Evolutionary conservation across 2,113 vertebrate species (phyloP).

Genomic region (Hymenochirus boettgeri): DNA sequence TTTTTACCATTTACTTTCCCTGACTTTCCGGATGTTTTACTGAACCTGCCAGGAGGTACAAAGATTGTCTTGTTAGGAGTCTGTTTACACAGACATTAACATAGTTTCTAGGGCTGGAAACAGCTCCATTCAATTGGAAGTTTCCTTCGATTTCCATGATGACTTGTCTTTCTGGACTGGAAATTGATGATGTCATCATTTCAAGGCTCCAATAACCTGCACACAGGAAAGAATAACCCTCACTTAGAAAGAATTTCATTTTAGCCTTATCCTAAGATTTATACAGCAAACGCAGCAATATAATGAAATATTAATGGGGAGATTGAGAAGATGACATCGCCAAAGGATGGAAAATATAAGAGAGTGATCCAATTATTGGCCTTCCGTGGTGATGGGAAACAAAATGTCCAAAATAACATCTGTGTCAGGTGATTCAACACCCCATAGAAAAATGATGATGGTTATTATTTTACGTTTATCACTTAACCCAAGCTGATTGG

Average conservation of each 20-base stretch:
- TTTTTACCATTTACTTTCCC: conserved; percentile 18
- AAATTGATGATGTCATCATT: conserved; percentile 16
- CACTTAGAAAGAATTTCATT: conserved; percentile 11
- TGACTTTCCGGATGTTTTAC: not conserved
- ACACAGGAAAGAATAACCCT: not conserved
- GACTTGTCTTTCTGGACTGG: not conserved
- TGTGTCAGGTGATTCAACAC: too few relatives aligned
- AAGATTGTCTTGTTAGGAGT: not conserved
- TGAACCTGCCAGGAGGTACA: not conserved
- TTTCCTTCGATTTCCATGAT: not conserved
- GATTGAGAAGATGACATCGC: too few relatives aligned
- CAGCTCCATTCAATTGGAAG: conserved; percentile 1
- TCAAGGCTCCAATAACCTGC: not conserved
- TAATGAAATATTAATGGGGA: too few relatives aligned
- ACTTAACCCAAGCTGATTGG: too few relatives aligned
- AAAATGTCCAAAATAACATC: too few relatives aligned
- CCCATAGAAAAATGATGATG: too few relatives aligned
- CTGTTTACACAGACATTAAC: conserved; percentile 5
- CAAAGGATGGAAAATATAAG: too few relatives aligned
- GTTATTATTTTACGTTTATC: too few relatives aligned
- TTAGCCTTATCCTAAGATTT: not conserved
- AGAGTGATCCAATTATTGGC: too few relatives aligned
- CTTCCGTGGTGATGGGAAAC: too few relatives aligned
- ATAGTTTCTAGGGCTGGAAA: not conserved
- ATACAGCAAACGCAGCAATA: too few relatives aligned